Percentiles rank a stretch among this genome's conserved stretches.
Evolutionary conservation across 2,113 vertebrate genomes (phyloP).

Genomic region (Bothrops jararaca): DNA sequence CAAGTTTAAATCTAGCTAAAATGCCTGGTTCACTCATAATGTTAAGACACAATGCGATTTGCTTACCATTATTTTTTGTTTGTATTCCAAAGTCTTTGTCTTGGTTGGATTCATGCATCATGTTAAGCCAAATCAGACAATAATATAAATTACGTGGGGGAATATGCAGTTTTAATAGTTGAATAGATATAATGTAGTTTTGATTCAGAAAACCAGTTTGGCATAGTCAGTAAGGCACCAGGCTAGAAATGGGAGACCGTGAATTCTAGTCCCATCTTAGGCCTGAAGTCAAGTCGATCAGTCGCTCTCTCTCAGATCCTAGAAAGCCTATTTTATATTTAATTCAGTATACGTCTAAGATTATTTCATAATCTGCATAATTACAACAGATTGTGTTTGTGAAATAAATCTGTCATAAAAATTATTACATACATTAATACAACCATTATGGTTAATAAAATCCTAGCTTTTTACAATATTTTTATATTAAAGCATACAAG

Average conservation of each 20-base stretch:
- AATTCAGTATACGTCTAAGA: not conserved
- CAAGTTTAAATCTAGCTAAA: not conserved
- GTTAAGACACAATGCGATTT: not conserved
- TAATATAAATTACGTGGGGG: not conserved
- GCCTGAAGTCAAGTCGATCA: not conserved
- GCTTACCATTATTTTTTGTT: not conserved
- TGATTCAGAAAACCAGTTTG: not conserved
- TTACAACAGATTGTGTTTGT: not conserved
- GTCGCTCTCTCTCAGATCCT: not conserved
- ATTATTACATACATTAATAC: not conserved
- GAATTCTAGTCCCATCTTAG: not conserved
- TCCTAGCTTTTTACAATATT: not conserved
- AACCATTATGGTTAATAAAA: not conserved
- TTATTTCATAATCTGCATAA: not conserved
- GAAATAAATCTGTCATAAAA: not conserved
- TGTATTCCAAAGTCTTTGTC: not conserved
- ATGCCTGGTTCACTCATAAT: not conserved
- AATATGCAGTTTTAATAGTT: not conserved
- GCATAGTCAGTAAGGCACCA: not conserved
- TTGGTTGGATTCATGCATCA: not conserved
- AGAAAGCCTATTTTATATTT: not conserved
- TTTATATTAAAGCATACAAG: not conserved
- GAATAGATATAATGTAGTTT: not conserved
- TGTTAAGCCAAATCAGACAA: not conserved
- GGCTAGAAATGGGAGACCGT: not conserved